These are phyloP conservation scores for Trigoniulus corallinus DNA, from an alignment of 1,140 invertebrate genomes.

Conservation along the genomic window DNA sequence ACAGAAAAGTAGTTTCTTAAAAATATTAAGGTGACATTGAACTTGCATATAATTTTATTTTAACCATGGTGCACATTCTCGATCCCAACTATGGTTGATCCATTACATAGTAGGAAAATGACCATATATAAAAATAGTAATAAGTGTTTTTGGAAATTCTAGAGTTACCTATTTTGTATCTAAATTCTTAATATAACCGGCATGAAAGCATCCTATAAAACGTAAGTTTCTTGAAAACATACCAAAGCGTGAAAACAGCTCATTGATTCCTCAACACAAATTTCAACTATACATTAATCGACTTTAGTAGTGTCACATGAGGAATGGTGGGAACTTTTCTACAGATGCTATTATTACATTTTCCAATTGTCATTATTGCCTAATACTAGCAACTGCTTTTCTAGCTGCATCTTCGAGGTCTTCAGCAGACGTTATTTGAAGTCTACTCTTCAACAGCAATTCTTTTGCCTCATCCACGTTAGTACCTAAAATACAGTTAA, in stretches of 20 bases:
- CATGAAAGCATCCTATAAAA: background rate
- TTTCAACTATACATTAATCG: background rate
- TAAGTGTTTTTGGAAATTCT: no score
- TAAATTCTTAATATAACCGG: background rate
- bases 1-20: no score
- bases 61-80: no score
- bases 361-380: conserved; percentile 3
- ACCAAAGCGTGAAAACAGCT: background rate
- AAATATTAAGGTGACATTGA: no score
- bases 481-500: conserved; percentile 35
- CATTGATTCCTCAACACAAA: background rate
- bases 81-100: no score
- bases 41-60: no score
- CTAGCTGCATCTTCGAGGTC: conserved; percentile 84
- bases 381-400: conserved; percentile 48
- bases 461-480: conserved; percentile 47
- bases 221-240: background rate
- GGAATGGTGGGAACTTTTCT: background rate
- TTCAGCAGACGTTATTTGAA: conserved; percentile 53
- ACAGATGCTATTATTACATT: background rate
- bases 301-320: background rate
- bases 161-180: no score
- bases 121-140: no score
- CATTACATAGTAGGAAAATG: no score
- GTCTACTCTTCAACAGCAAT: conserved; percentile 61